Conservation (phyloP, 2,797 vertebrate genomes). For the Ctenochaetus hawaiiensis region DNA sequence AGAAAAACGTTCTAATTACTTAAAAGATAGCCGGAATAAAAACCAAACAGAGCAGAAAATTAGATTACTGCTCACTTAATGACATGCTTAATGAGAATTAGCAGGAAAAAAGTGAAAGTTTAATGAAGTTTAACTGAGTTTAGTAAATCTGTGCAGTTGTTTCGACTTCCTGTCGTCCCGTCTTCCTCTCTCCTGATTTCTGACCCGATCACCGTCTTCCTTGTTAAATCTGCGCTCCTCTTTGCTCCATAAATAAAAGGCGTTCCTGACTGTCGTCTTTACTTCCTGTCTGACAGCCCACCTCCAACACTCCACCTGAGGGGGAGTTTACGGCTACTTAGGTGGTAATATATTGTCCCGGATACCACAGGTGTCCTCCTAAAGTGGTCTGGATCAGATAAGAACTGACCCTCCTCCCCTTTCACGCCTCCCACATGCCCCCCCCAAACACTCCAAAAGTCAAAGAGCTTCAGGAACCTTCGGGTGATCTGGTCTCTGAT, state of each 20-base stretch:
- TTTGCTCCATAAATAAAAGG: conserved; percentile 59
- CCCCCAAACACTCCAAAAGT: conserved; percentile 2
- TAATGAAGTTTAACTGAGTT: conserved; percentile 8
- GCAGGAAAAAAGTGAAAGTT: background rate
- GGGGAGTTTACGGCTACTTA: conserved; percentile 73
- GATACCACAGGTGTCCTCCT: conserved; percentile 82
- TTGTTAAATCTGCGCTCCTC: conserved; percentile 36
- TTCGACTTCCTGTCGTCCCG: conserved; percentile 29
- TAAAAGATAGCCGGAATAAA: too few species aligned
- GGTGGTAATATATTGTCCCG: conserved; percentile 79
- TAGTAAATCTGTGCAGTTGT: background rate
- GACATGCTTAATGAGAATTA: background rate
- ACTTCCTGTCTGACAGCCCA: conserved; percentile 74
- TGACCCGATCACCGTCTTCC: conserved; percentile 28
- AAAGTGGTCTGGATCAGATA: conserved; percentile 86
- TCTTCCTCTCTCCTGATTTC: conserved; percentile 19
- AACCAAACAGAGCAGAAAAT: background rate
- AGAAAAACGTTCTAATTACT: too few species aligned
- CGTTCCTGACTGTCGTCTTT: conserved; percentile 37
- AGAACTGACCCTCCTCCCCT: conserved; percentile 56
- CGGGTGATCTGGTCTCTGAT: background rate
- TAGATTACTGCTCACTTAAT: too few species aligned
- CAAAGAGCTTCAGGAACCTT: conserved; percentile 6
- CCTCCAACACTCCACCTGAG: conserved; percentile 58
- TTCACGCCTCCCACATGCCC: conserved; percentile 45